Percentiles rank a stretch among this genome's conserved stretches.
Conservation (phyloP, 2,888 invertebrate species). For the Campopleginae sp. region DNA sequence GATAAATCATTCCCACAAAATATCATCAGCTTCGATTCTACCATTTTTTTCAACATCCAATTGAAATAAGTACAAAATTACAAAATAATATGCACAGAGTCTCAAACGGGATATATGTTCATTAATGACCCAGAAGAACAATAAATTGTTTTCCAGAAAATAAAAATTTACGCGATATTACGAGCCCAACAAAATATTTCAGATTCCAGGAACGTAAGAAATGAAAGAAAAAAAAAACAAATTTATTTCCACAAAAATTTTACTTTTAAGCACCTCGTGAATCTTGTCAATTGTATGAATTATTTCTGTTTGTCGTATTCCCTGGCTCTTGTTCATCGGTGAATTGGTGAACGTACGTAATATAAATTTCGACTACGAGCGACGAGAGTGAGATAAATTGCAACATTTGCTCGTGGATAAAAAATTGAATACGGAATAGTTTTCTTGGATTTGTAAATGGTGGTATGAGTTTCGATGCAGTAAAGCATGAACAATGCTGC, state of each 20-base stretch:
- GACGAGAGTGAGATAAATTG: background rate
- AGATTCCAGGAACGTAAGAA: background rate
- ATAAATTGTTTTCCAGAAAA: background rate
- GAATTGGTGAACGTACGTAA: background rate
- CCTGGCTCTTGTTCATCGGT: no score
- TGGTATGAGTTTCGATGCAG: background rate
- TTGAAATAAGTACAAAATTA: background rate
- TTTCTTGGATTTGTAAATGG: background rate
- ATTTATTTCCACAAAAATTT: background rate
- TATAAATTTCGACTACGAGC: background rate
- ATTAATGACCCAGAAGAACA: background rate
- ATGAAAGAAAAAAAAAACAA: background rate
- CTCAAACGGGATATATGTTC: no score
- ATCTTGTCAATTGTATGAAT: background rate
- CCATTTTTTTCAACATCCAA: no score
- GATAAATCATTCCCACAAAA: slow-evolving; percentile 61
- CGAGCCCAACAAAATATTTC: background rate
- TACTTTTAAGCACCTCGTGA: background rate
- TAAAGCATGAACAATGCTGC: background rate
- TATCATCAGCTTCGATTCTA: slow-evolving; percentile 37
- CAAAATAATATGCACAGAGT: background rate
- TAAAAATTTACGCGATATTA: background rate
- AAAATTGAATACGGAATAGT: background rate
- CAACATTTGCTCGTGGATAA: background rate
- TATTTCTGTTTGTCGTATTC: no score